phyloP scores from a whole-genome alignment of 1,140 invertebrate species.

The Drosophila kikkawai region DNA sequence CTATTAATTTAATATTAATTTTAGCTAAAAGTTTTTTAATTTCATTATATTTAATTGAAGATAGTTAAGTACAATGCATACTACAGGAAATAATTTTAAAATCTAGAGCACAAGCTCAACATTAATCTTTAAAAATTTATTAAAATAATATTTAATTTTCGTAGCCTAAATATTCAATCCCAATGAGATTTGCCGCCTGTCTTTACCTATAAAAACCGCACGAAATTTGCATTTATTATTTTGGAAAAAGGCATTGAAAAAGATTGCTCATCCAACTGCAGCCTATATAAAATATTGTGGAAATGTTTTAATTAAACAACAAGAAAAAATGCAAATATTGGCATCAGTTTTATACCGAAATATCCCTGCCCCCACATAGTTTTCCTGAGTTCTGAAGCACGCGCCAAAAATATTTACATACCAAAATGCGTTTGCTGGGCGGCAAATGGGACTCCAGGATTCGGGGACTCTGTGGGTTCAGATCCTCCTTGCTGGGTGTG shows the following conservation, averaged over 20 bases:
- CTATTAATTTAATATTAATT: background rate
- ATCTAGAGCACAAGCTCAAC: slow-evolving; percentile 4
- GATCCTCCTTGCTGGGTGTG: slow-evolving; percentile 28
- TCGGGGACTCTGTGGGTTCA: slow-evolving; percentile 2
- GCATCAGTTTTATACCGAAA: slow-evolving; percentile 34
- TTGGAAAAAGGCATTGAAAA: background rate
- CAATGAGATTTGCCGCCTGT: slow-evolving; percentile 45
- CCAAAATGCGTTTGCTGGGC: slow-evolving; percentile 63
- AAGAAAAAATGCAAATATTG: slow-evolving; percentile 69
- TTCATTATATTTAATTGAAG: background rate
- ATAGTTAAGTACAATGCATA: background rate
- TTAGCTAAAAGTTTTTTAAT: background rate
- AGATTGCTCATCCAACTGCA: slow-evolving; percentile 11
- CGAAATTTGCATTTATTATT: slow-evolving; percentile 64
- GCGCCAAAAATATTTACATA: slow-evolving; percentile 73
- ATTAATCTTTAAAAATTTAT: slow-evolving; percentile 4
- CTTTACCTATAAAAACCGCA: slow-evolving; percentile 26
- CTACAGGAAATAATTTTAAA: background rate
- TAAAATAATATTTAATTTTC: slow-evolving; percentile 20
- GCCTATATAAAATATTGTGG: slow-evolving; percentile 64
- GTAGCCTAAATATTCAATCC: slow-evolving; percentile 67
- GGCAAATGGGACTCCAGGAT: slow-evolving; percentile 12
- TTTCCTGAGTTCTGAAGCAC: slow-evolving; percentile 17
- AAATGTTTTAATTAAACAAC: slow-evolving; percentile 78
- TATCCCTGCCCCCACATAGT: slow-evolving; percentile 10